A percentile compares a stretch with the other conserved stretches of the same genome.
Evolutionary conservation across 2,888 invertebrate species (phyloP).

Genomic region (Saturnia pavonia): DNA sequence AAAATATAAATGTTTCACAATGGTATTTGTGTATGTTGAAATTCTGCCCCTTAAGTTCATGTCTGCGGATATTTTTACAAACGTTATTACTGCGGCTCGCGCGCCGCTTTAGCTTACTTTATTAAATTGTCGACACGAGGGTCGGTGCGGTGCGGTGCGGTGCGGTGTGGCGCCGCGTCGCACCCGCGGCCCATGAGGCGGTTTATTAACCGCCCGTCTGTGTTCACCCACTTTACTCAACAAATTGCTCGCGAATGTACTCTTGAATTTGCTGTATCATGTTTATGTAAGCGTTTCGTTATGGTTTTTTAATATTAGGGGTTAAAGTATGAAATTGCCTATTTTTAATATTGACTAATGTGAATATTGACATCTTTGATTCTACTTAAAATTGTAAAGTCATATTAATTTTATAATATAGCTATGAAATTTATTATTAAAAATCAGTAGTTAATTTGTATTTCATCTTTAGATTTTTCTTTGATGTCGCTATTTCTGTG

Average conservation of each 20-base stretch:
- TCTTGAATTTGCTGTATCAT: conserved; percentile 14
- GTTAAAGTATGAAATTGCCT: too few species aligned
- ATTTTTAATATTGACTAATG: too few species aligned
- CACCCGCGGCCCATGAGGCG: conserved; percentile 16
- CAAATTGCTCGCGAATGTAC: conserved; percentile 9
- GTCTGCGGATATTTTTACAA: conserved; percentile 79
- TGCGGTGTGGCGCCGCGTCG: conserved; percentile 37
- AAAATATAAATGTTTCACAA: not conserved
- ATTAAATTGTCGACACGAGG: conserved; percentile 72
- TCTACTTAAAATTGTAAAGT: too few species aligned
- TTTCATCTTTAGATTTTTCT: too few species aligned
- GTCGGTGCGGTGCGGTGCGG: conserved; percentile 37
- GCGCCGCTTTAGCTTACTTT: conserved; percentile 66
- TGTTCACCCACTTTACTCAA: conserved; percentile 15
- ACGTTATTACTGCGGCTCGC: conserved; percentile 67
- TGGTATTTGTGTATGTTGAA: not conserved
- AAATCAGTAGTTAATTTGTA: too few species aligned
- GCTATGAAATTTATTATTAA: too few species aligned
- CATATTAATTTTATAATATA: too few species aligned
- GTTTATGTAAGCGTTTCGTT: conserved; percentile 3
- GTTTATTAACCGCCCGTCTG: conserved; percentile 23
- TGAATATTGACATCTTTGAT: too few species aligned
- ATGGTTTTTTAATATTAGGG: not conserved
- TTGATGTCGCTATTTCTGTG: too few species aligned
- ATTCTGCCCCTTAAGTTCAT: conserved; percentile 59